These are phyloP conservation scores for Malurus melanocephalus DNA, from an alignment of 2,113 vertebrate genomes.

Conservation along the genomic window DNA sequence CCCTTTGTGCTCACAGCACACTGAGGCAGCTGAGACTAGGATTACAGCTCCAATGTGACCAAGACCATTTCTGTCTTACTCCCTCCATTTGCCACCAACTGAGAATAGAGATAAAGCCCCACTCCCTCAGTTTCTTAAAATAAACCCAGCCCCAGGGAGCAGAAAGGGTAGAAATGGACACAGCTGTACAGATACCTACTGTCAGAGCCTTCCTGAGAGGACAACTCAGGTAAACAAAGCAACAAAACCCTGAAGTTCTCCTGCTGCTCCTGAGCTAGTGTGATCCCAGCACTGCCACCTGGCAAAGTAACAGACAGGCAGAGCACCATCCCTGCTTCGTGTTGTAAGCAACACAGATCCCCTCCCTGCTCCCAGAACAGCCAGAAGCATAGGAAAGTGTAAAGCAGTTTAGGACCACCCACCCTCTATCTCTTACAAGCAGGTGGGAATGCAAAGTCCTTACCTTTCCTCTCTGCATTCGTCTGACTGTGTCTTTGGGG, in stretches of 20 bases:
- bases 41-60: not conserved
- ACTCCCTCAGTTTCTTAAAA: not conserved
- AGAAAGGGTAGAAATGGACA: not conserved
- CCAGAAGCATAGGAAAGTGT: not conserved
- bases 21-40: not conserved
- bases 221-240: not conserved
- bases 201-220: not conserved
- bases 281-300: not conserved
- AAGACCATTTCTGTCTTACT: not conserved
- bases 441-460: not conserved
- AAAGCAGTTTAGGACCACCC: not conserved
- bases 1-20: not conserved
- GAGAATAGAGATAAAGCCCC: not conserved
- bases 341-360: not conserved
- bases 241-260: not conserved
- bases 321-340: not conserved
- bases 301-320: not conserved
- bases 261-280: not conserved
- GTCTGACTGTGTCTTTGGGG: conserved; percentile 81
- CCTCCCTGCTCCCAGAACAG: not conserved
- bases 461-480: conserved; percentile 92
- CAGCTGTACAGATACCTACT: not conserved
- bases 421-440: not conserved
- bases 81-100: not conserved
- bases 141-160: not conserved